Percentiles rank a stretch among this genome's conserved stretches.
phyloP scores from a whole-genome alignment of 30 jellyfish, hydroid and myxozoan genomes.

The Aurelia aurita complex sp. Pacific region DNA sequence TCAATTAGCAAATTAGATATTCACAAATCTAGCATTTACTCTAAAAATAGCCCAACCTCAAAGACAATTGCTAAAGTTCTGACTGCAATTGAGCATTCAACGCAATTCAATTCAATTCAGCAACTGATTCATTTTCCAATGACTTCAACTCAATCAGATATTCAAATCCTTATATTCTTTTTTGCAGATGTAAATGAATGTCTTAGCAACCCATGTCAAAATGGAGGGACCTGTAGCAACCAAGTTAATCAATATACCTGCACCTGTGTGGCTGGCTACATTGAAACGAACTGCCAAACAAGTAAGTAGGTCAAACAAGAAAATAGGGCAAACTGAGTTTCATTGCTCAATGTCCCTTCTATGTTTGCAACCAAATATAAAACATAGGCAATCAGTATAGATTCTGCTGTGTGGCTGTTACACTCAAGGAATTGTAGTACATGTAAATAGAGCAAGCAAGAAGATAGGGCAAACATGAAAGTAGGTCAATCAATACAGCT shows the following conservation, averaged over 20 bases:
- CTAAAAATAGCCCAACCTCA: too few relatives aligned
- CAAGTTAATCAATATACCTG: conserved; percentile 21
- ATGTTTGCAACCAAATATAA: too few relatives aligned
- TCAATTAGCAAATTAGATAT: too few relatives aligned
- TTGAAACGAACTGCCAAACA: conserved; percentile 12
- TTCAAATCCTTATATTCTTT: background rate
- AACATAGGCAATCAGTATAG: too few relatives aligned
- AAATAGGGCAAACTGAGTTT: background rate
- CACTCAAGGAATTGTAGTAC: too few relatives aligned
- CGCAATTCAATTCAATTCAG: background rate
- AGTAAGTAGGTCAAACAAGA: conserved; percentile 3
- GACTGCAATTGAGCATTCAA: background rate
- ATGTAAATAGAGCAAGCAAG: too few relatives aligned
- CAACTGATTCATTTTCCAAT: background rate
- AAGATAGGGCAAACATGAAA: too few relatives aligned
- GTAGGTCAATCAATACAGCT: too few relatives aligned
- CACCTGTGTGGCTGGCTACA: conserved; percentile 14
- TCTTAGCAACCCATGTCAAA: conserved; percentile 22
- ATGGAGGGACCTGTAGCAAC: conserved; percentile 31
- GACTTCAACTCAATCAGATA: background rate
- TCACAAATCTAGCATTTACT: too few relatives aligned
- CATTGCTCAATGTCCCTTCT: too few relatives aligned
- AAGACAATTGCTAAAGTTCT: too few relatives aligned
- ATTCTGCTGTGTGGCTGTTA: too few relatives aligned
- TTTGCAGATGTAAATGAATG: conserved; percentile 19